phyloP scores from a whole-genome alignment of 1,140 invertebrate genomes.

The Drosophila kepulauana region DNA sequence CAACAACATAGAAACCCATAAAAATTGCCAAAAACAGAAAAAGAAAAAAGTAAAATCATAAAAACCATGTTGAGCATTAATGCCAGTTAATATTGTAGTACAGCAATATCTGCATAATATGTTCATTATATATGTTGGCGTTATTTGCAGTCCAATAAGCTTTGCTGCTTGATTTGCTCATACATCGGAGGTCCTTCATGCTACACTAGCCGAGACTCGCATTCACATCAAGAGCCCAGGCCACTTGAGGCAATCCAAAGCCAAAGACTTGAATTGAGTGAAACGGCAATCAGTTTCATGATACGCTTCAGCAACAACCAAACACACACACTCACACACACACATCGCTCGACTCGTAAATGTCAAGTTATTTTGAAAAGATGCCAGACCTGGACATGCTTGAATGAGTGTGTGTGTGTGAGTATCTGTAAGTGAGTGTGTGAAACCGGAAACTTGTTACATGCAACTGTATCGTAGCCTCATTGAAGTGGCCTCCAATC shows the following conservation, averaged over 20 bases:
- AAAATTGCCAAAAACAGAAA: slow-evolving; percentile 14
- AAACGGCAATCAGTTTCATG: slow-evolving; percentile 37
- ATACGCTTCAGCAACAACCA: slow-evolving; percentile 19
- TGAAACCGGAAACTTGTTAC: slow-evolving; percentile 28
- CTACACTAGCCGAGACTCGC: slow-evolving; percentile 9
- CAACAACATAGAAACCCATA: slow-evolving; percentile 6
- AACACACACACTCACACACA: slow-evolving; percentile 15
- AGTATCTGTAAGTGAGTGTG: neutral
- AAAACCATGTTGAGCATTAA: slow-evolving; percentile 15
- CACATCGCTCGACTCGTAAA: slow-evolving; percentile 3
- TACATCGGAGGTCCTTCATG: neutral
- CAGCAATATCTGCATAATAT: neutral
- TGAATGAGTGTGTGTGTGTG: slow-evolving; percentile 11
- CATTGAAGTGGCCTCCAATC: slow-evolving; percentile 23
- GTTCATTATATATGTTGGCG: neutral
- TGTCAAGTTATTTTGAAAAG: slow-evolving; percentile 26
- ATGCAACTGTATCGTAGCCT: slow-evolving; percentile 15
- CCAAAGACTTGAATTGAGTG: slow-evolving; percentile 20
- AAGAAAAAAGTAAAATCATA: neutral
- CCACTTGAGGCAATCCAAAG: slow-evolving; percentile 14
- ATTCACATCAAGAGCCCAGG: slow-evolving; percentile 21
- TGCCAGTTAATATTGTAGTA: slow-evolving; percentile 24
- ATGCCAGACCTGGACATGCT: neutral
- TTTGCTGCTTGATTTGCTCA: neutral
- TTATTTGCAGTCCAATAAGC: neutral